Evolutionary conservation across 2,113 vertebrate genomes (phyloP), one percentile per base, ranked within the genome.

Genomic region (Rhagologus leucostigma): DNA sequence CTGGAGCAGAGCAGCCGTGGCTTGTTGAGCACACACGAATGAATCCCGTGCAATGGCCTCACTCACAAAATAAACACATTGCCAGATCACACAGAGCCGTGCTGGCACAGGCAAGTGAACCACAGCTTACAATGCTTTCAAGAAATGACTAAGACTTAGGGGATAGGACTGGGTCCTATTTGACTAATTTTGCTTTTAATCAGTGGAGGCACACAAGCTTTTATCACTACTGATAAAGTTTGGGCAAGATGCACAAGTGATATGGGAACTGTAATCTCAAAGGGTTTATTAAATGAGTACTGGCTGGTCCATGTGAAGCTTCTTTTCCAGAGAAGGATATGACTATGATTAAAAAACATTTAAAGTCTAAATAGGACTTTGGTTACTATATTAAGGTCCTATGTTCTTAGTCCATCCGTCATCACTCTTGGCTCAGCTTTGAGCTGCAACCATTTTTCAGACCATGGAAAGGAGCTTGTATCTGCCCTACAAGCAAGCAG

Each of bases 1-100:
- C 75, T 44, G 78, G 50, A 77, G 71, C 79, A 86, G 42, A 88
- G 24, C 60, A 78, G 81, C 62, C 1, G 1, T 10, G n/a, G 65
- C 50, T 49, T 12, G 3, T 5, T 35, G 55, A 56, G 42, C 21
- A 67, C 2, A 8, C 56, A 46, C 8, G 44, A 49, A 64, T 37
- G 9, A 64, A 80, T 15, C 17, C 46, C 33, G 19, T 5, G 37
- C 46, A 35, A 27, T 4, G 24, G 46, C 35, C 39, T 94, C 0
- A 0, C 10, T 9, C 62, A 64, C n/a, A 76, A 74, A 71, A 84
- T 9, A 68, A 91, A 65, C 0, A 1, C 53, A 13, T 1, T n/a
- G 41, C 44, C 20, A 32, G 62, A 41, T 32, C 13, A 20, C 37
- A 30, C 0, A 30, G 19, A 49, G 81, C 64, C 47, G 47, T 32